Conservation (phyloP, 2,797 vertebrate species). For the Fistularia tabacaria region DNA sequence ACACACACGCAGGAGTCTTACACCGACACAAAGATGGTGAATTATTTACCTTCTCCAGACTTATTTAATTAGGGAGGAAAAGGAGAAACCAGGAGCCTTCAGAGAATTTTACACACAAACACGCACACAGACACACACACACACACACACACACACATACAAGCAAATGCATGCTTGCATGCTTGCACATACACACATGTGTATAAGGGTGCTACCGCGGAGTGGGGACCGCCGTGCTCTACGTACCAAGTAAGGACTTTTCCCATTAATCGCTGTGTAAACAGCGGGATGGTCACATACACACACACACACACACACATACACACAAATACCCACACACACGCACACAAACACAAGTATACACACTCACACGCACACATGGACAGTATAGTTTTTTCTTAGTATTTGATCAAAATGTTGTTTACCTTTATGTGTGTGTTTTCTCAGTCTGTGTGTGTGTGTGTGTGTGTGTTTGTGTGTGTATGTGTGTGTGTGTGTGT, state of each 20-base stretch:
- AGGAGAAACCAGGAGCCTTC: neutral
- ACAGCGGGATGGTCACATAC: no score
- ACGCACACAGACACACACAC: constrained; percentile 5
- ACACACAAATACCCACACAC: no score
- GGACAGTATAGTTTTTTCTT: neutral
- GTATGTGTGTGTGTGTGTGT: constrained; percentile 16
- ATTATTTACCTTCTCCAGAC: no score
- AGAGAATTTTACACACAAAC: neutral
- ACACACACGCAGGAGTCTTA: no score
- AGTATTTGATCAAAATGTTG: no score
- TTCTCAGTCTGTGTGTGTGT: constrained; percentile 14
- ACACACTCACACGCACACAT: constrained; percentile 13
- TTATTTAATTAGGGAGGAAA: no score
- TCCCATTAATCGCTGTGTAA: no score
- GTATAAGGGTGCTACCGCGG: no score
- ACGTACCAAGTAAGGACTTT: no score
- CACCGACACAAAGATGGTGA: no score
- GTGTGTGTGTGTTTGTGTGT: constrained; percentile 17
- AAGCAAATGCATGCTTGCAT: constrained; percentile 10
- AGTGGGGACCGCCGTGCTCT: no score
- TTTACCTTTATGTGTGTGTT: no score
- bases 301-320: constrained; percentile 8
- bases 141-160: constrained; percentile 13
- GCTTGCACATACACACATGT: neutral
- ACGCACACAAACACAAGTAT: neutral